A percentile compares a stretch with the other conserved stretches of the same genome.
Conservation (phyloP, 1,140 invertebrate genomes). For the Thaumetopoea pityocampa region DNA sequence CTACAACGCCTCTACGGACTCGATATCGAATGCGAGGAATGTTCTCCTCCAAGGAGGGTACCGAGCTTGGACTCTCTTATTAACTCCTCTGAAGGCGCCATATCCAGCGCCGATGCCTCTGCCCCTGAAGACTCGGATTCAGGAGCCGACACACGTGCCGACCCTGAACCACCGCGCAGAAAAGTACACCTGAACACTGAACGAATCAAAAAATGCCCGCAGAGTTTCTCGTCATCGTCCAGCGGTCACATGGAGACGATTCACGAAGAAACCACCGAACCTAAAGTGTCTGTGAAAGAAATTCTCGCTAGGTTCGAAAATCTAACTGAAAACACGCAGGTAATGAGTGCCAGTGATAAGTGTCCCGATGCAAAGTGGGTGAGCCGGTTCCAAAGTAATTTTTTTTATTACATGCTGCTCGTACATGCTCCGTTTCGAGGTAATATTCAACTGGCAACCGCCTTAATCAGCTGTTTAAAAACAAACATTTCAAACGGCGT, state of each 20-base stretch:
- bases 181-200: constrained; percentile 24
- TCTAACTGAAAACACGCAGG: constrained; percentile 74
- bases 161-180: constrained; percentile 43
- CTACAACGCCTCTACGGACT: constrained; percentile 70
- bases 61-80: constrained; percentile 80
- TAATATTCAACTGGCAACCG: not conserved
- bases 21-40: constrained; percentile 71
- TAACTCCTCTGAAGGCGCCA: constrained; percentile 78
- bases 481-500: constrained; percentile 11
- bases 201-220: constrained; percentile 57
- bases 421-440: constrained; percentile 7
- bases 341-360: constrained; percentile 27
- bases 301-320: constrained; percentile 88
- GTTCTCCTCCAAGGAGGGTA: constrained; percentile 57
- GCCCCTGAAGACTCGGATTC: constrained; percentile 76
- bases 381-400: constrained; percentile 15
- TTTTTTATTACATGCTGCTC: constrained; percentile 11
- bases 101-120: constrained; percentile 72
- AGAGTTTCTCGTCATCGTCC: constrained; percentile 77
- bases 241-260: constrained; percentile 86
- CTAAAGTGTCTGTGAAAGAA: constrained; percentile 87
- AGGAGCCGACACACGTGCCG: constrained; percentile 60
- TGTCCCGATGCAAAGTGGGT: constrained; percentile 15
- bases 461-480: constrained; percentile 21
- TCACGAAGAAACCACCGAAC: constrained; percentile 84